A percentile compares a stretch with the other conserved stretches of the same genome.
Conservation (phyloP, 2,113 vertebrate species). For the Cephalopterus ornatus region DNA sequence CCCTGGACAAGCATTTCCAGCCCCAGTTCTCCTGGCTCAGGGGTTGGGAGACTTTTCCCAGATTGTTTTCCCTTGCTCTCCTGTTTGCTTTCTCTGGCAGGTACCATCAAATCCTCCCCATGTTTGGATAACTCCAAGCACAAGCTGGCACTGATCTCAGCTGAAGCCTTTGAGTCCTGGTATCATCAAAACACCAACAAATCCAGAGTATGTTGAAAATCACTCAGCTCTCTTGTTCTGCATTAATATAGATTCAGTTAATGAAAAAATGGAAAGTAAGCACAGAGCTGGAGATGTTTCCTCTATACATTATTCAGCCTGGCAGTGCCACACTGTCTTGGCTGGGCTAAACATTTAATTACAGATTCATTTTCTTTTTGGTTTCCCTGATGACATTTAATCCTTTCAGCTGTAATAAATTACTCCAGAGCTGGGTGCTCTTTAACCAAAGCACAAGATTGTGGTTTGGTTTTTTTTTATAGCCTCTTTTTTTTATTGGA, state of each 20-base stretch:
- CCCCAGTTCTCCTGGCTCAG: neutral
- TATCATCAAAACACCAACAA: conserved; percentile 12
- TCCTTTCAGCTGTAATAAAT: conserved; percentile 58
- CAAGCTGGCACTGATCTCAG: conserved; percentile 5
- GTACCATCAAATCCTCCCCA: neutral
- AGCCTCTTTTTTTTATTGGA: conserved; percentile 28
- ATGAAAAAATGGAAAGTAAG: neutral
- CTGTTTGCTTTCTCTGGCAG: neutral
- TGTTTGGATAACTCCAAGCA: neutral
- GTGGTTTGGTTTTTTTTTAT: neutral
- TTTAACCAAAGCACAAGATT: conserved; percentile 30
- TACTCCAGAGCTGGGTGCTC: neutral
- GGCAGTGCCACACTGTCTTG: conserved; percentile 29
- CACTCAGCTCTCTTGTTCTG: neutral
- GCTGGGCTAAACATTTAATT: conserved; percentile 60
- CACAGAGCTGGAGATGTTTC: neutral
- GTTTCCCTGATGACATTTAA: conserved; percentile 56
- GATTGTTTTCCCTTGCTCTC: neutral
- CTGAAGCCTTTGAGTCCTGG: neutral
- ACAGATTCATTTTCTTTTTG: conserved; percentile 49
- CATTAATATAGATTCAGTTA: neutral
- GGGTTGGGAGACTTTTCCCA: neutral
- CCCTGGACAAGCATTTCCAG: neutral
- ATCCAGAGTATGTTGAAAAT: neutral
- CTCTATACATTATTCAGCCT: conserved; percentile 48